Base-by-base conservation (phyloP, 1,140 invertebrate species). In the Leptoteleia sp. region DNA sequence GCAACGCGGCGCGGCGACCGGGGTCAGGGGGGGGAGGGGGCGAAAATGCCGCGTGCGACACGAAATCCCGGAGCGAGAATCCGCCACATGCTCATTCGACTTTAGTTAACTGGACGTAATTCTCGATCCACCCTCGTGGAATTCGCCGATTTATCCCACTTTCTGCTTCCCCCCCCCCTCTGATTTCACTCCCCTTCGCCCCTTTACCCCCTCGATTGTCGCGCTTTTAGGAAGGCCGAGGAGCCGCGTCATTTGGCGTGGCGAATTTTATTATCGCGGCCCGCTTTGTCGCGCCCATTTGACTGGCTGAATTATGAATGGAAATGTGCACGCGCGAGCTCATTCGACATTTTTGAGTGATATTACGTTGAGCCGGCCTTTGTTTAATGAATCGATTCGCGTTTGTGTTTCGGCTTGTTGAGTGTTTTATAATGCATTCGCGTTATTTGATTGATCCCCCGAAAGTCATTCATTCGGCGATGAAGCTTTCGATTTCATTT, bases 21-120 rank as follows among this genome's bases (percentile, higher is more conserved):
- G 45, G 8, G 43, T 11, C 5, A 17, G 12, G 40, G 3, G 4
- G 16, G 27, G 38, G 50, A 9, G 42, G 61, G 25, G 1, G 42
- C 45, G 9, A 25, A 64, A 55, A 55, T 59, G 54, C 61, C 71
- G 61, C 72, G 61, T 67, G 54, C 45, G 33, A 67, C 54, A 76
- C 61, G 43, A 75, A 75, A 75, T 75, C 71, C 54, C 38, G 31
- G 5, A 42, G 71, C 61, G 61, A 75, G 43, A 75, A 75, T 75
- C 71, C 71, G 71, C 71, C 71, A 75, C 71, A 75, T 75, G 71
- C 61, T 75, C 54, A 16, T 59, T 54, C 45, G 68, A 45, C 68
- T 38, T 67, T 52, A 45, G 54, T 76, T 67, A 76, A 76, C 72
- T 76, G 52, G 43, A 50, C 62, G 37, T 61, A 43, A 72, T 72